A percentile compares a stretch with the other conserved stretches of the same genome.
phyloP scores from a whole-genome alignment of 2,113 vertebrate genomes.

The Formicarius rufipectus region DNA sequence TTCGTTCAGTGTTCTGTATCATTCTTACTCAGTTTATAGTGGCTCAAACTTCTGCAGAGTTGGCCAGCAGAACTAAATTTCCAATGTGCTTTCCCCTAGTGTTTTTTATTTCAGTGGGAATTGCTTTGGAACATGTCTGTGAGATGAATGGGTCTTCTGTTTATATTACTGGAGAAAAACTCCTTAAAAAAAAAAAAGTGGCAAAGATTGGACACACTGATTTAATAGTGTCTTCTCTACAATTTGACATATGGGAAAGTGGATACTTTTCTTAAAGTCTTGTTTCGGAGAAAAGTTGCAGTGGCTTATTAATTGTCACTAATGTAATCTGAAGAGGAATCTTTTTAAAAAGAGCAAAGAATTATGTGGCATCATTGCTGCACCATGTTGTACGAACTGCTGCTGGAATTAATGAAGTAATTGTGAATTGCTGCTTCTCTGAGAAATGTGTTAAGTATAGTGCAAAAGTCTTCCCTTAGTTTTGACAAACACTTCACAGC shows the following conservation, averaged over 20 bases:
- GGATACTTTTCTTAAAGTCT: neutral
- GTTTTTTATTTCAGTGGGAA: neutral
- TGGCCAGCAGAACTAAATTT: neutral
- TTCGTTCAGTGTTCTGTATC: neutral
- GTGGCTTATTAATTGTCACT: neutral
- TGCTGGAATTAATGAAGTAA: neutral
- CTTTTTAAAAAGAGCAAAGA: neutral
- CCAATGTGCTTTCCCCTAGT: neutral
- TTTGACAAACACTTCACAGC: neutral
- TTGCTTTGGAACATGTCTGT: neutral
- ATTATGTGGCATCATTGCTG: neutral
- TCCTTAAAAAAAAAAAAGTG: neutral
- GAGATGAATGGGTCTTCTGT: neutral
- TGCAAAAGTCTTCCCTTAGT: neutral
- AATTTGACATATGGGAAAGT: neutral
- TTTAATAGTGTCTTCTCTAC: neutral
- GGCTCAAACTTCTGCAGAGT: neutral
- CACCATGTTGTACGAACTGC: neutral
- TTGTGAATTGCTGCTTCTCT: neutral
- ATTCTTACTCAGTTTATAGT: neutral
- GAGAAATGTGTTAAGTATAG: neutral
- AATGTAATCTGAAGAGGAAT: neutral
- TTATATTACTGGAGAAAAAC: neutral
- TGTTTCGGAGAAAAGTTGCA: neutral
- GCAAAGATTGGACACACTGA: neutral